Percentiles rank a stretch among this genome's conserved stretches.
phyloP scores from a whole-genome alignment of 2,888 invertebrate species.

The Diaprepes abbreviatus region DNA sequence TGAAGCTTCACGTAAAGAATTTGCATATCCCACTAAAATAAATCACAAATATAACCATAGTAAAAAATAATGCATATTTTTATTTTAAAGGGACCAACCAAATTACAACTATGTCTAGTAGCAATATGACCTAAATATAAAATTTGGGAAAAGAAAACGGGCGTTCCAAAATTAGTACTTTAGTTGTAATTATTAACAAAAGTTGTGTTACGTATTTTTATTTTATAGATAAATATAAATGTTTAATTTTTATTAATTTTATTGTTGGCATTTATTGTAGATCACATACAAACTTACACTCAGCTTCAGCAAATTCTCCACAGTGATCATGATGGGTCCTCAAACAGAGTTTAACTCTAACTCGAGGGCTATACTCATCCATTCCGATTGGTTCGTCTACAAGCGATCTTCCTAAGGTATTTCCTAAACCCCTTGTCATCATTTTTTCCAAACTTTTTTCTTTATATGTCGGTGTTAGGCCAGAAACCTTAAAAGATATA shows the following conservation, averaged over 20 bases:
- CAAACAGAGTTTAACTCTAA: constrained; percentile 86
- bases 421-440: constrained; percentile 67
- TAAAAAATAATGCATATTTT: too few relatives aligned
- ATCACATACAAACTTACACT: constrained; percentile 79
- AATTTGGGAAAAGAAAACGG: too few relatives aligned
- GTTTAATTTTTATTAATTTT: too few relatives aligned
- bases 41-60: constrained; percentile 3
- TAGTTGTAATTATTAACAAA: too few relatives aligned
- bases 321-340: constrained; percentile 83
- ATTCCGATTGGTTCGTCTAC: constrained; percentile 72
- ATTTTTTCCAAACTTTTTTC: constrained; percentile 79
- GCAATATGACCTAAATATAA: too few relatives aligned
- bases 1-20: constrained; percentile 81
- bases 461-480: constrained; percentile 77
- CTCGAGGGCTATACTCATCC: constrained; percentile 76
- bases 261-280: too few relatives aligned
- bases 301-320: constrained; percentile 87
- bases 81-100: too few relatives aligned
- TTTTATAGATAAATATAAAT: too few relatives aligned
- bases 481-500: constrained; percentile 73
- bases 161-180: too few relatives aligned
- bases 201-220: too few relatives aligned
- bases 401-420: constrained; percentile 69
- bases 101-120: too few relatives aligned
- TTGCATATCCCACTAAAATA: constrained; percentile 82